Evolutionary conservation across 1,140 invertebrate genomes (phyloP).

Genomic region (Aphidius ervi): DNA sequence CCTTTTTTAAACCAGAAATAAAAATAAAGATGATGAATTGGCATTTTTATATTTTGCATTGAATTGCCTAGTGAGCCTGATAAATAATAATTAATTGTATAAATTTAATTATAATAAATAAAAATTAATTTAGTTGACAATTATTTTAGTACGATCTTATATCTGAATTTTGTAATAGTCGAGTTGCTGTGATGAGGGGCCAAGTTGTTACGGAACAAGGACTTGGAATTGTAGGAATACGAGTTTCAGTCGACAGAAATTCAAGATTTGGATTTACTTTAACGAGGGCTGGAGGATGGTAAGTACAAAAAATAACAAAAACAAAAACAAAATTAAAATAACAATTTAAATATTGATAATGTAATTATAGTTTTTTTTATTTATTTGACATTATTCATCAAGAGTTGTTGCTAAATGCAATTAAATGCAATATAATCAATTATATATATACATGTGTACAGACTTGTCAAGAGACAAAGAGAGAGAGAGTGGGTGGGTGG

Average conservation of each 20-base stretch:
- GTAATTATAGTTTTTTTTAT: not conserved
- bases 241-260: constrained; percentile 91
- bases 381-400: not conserved
- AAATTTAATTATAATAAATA: not conserved
- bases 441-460: not conserved
- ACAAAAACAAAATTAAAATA: no score
- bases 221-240: constrained; percentile 90
- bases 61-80: not conserved
- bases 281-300: constrained; percentile 91
- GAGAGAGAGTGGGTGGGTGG: not conserved
- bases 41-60: no score
- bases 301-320: constrained; percentile 52
- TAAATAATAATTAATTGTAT: not conserved
- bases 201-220: constrained; percentile 90
- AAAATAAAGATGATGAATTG: no score
- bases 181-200: constrained; percentile 96
- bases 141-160: constrained; percentile 31
- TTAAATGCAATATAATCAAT: no score
- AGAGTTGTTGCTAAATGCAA: no score
- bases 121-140: not conserved
- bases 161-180: constrained; percentile 65
- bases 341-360: no score
- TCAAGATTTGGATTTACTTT: constrained; percentile 94
- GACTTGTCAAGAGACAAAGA: not conserved
- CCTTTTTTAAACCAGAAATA: no score